Evolutionary conservation across 2,113 vertebrate genomes (phyloP), one percentile per base, ranked within the genome.

Genomic region (Vulpes ferrilata): DNA sequence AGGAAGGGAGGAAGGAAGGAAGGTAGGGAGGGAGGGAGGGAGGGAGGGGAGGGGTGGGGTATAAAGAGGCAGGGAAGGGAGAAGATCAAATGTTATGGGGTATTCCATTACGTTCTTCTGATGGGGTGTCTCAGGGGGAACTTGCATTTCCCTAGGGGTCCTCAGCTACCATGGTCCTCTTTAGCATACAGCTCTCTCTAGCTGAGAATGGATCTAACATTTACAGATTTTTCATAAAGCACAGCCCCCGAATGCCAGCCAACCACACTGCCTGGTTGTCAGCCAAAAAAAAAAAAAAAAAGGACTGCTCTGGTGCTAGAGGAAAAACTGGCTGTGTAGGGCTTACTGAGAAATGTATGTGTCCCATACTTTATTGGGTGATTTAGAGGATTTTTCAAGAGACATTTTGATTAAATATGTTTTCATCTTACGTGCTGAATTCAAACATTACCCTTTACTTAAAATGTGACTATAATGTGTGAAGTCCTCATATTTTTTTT

Each of bases 211-310:
- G 20, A 69, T 55, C 81, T 69, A 51, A 43, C 79, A 48, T 74
- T 79, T 94, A 80, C 53, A 62, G 73, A 30, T 43, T 87, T 74
- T 69, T 89, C 30, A 64, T 78, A 73, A 96, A 81, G 32, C 35
- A 32, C 11, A n/a, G 17, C 20, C 25, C 8, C 71, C 67, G 55
- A 90, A 35, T 17, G 53, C 35, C 59, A 90, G 73, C 51, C 64
- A 57, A 88, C 71, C 51, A 83, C 64, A 73, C 19, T 6, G 5
- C 38, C n/a, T 65, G 48, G n/a, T 62, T 60, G 30, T 84, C 96
- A 96, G 84, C 51, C 59, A 71, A 57, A 82, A 92, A 71, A 76
- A 92, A 71, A 76, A 71, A 76, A 92, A 71, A 76, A 10, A 38
- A 1, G 7, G 59, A 67, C 81, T 89, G 2, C 79, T 53, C 51